Evolutionary conservation across 2,113 vertebrate species (phyloP), one percentile per base, ranked within the genome.

Genomic region (Seriola quinqueradiata): DNA sequence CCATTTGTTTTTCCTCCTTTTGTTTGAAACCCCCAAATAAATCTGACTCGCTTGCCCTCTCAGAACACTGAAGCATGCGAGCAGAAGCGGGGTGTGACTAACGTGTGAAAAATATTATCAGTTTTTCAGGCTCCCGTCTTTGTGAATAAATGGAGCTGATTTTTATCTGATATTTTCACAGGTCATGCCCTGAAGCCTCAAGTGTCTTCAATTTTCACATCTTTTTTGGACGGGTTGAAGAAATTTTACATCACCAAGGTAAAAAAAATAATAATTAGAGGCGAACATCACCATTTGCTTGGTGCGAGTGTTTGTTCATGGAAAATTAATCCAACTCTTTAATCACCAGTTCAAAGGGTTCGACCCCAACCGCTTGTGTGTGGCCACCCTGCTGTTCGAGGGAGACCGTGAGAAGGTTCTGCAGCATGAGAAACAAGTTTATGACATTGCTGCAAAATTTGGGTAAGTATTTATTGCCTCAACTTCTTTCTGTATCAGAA

Each of bases 171-270:
- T 87, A 54, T 83, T 68, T 82, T 70, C 72, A 75, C 92, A 99
- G 98, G 98, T 95, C 97, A 99, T 87, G 98, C 98, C 80, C 97
- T 99, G 93, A 99, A 99, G 94, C 98, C 98, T 93, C 98, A 99
- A 96, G 98, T 99, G 92, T 97, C 98, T 82, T 99, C 98, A 76
- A 96, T 99, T 92, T 99, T 99, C 95, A 99, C 98, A 19, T 99
- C 98, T 12, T 98, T 99, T 96, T 91, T 99, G 94, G 98, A 99
- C 71, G 98, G 98, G 63, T 89, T 99, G 94, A 99, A 99, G 95
- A 99, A 97, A 87, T 97, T 99, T 95, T 99, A 99, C 95, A 98
- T 99, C 93, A 99, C 98, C 75, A 99, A 99, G 97, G 98, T 99
- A 96, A 88, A 73, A 67, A 75, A 72, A 54, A 4, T 52, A 32